Evolutionary conservation across 1,140 invertebrate species (phyloP).

Genomic region (Leguminivora glycinivorella): DNA sequence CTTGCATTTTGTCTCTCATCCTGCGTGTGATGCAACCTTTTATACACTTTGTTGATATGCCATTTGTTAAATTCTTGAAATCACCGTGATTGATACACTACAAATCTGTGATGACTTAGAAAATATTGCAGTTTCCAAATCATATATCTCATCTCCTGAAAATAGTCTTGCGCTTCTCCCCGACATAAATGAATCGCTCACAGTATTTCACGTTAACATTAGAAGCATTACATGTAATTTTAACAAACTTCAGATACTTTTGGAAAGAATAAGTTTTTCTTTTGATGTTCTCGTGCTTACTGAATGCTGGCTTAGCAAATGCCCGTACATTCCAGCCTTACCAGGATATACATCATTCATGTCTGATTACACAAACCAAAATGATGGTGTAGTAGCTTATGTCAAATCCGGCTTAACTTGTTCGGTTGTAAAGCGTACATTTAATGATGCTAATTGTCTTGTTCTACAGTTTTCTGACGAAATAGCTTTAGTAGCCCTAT

Average conservation of each 20-base stretch:
- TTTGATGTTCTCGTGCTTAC: constrained; percentile 20
- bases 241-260: neutral
- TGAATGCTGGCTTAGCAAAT: constrained; percentile 28
- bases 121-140: neutral
- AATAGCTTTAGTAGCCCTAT: constrained; percentile 12
- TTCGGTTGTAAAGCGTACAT: neutral
- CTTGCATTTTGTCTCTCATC: too few relatives aligned
- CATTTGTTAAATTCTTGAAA: neutral
- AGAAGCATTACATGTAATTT: constrained; percentile 26
- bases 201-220: constrained; percentile 29
- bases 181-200: neutral
- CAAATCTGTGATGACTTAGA: neutral
- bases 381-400: constrained; percentile 28
- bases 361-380: constrained; percentile 20
- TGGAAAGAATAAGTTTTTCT: neutral
- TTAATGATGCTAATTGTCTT: constrained; percentile 4
- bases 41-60: neutral
- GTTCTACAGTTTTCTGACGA: constrained; percentile 10
- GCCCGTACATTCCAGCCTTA: neutral
- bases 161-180: neutral
- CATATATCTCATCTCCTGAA: neutral
- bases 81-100: neutral
- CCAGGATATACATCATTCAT: neutral
- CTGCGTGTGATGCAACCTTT: neutral
- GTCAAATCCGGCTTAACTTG: neutral